These are phyloP conservation scores for Drosophila crucigera DNA, from an alignment of 2,888 invertebrate genomes.

Conservation along the genomic window DNA sequence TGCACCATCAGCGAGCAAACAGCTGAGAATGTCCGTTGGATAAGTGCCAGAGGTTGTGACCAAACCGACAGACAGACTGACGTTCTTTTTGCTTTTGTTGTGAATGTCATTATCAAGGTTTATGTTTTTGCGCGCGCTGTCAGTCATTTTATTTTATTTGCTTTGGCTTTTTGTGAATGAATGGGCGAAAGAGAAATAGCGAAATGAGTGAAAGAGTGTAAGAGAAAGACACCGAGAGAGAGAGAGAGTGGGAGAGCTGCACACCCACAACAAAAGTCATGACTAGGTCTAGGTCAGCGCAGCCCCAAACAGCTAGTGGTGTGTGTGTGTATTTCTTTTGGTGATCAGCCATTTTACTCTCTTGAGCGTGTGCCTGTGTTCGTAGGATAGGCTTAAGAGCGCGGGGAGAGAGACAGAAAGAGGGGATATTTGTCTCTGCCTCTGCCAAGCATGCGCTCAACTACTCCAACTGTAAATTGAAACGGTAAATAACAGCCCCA, in stretches of 20 bases:
- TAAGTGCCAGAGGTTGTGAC: conserved; percentile 74
- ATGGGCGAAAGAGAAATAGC: conserved; percentile 31
- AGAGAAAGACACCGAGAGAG: conserved; percentile 2
- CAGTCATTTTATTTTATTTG: conserved; percentile 46
- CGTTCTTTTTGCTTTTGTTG: conserved; percentile 43
- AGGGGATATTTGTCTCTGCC: not conserved
- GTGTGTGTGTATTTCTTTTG: conserved; percentile 2
- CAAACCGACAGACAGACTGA: conserved; percentile 51
- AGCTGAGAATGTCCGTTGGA: conserved; percentile 65
- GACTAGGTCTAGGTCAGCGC: conserved; percentile 52
- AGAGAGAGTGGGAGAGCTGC: conserved; percentile 2
- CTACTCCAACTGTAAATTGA: conserved; percentile 10
- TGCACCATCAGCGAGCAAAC: conserved; percentile 36
- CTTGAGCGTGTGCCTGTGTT: not conserved
- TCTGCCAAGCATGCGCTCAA: conserved; percentile 7
- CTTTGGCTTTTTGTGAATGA: conserved; percentile 66
- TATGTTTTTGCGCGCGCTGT: conserved; percentile 43
- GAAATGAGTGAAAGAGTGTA: conserved; percentile 22
- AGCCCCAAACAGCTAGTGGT: conserved; percentile 1
- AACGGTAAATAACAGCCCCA: conserved; percentile 47
- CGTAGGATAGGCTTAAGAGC: not conserved
- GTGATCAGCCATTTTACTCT: conserved; percentile 39
- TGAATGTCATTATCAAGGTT: conserved; percentile 81
- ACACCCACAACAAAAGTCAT: conserved; percentile 14
- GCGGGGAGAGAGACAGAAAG: not conserved